Evolutionary conservation across 2,113 vertebrate genomes (phyloP).

Genomic region (Anser brachyrhynchus): DNA sequence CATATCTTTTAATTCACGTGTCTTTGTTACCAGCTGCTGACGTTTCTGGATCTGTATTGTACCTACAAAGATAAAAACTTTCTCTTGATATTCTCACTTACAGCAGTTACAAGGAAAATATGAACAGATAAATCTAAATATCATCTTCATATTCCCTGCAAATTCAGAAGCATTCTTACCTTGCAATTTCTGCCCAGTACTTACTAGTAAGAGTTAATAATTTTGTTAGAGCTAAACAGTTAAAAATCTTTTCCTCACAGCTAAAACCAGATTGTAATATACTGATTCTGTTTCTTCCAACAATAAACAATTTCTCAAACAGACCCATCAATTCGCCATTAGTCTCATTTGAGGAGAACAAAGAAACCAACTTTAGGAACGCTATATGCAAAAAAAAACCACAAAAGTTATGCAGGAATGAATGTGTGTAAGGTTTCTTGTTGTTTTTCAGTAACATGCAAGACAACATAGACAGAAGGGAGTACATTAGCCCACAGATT

Average conservation of each 20-base stretch:
- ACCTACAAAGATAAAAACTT: constrained; percentile 75
- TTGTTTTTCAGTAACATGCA: not conserved
- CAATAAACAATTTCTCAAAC: not conserved
- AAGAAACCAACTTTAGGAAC: not conserved
- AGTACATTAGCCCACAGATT: not conserved
- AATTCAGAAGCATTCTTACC: not conserved
- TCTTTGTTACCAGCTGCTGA: constrained; percentile 80
- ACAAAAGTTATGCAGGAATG: not conserved
- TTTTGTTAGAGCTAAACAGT: not conserved
- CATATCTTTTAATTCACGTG: constrained; percentile 70
- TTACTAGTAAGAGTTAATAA: not conserved
- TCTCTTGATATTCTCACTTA: not conserved
- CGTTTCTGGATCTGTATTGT: constrained; percentile 86
- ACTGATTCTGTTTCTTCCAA: not conserved
- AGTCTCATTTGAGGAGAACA: not conserved
- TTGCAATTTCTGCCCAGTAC: not conserved
- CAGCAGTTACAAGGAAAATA: not conserved
- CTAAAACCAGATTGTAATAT: not conserved
- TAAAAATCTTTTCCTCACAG: not conserved
- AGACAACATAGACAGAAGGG: not conserved
- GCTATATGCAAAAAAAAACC: not conserved
- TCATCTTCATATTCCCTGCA: not conserved
- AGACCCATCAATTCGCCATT: no score
- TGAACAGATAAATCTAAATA: not conserved
- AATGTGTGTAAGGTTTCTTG: not conserved